These are phyloP conservation scores for Biston betularia DNA, from an alignment of 2,888 invertebrate species.

Conservation along the genomic window DNA sequence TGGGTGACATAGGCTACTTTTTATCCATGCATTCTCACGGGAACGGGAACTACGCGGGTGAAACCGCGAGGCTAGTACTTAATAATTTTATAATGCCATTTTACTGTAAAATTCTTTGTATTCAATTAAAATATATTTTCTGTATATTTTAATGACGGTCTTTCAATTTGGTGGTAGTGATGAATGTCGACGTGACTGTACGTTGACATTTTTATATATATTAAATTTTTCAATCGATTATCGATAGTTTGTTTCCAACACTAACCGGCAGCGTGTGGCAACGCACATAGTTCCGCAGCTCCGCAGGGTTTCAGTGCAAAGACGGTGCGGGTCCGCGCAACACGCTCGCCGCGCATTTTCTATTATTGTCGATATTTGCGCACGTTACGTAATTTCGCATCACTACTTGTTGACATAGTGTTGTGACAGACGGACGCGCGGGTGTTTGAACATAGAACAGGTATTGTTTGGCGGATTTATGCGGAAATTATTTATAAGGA, in stretches of 20 bases:
- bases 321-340: slow-evolving; percentile 7
- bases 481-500: neutral
- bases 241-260: slow-evolving; percentile 15
- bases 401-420: slow-evolving; percentile 32
- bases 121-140: too few species aligned
- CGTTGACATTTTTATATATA: neutral
- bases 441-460: slow-evolving; percentile 20
- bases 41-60: too few species aligned
- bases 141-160: neutral
- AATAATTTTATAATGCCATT: too few species aligned
- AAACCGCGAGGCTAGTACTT: too few species aligned
- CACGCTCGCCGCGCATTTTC: slow-evolving; percentile 22
- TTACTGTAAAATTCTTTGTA: too few species aligned
- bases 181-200: too few species aligned
- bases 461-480: slow-evolving; percentile 12
- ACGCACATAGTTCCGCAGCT: neutral
- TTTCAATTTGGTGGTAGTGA: too few species aligned
- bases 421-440: slow-evolving; percentile 26
- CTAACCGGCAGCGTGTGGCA: slow-evolving; percentile 10
- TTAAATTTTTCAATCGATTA: neutral
- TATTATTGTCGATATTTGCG: slow-evolving; percentile 25
- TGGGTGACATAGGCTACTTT: too few species aligned
- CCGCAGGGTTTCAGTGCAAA: slow-evolving; percentile 26
- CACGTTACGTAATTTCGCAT: slow-evolving; percentile 29
- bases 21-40: too few species aligned